Conservation (phyloP, 2,888 invertebrate species). For the Arrhopalites spinosus region DNA sequence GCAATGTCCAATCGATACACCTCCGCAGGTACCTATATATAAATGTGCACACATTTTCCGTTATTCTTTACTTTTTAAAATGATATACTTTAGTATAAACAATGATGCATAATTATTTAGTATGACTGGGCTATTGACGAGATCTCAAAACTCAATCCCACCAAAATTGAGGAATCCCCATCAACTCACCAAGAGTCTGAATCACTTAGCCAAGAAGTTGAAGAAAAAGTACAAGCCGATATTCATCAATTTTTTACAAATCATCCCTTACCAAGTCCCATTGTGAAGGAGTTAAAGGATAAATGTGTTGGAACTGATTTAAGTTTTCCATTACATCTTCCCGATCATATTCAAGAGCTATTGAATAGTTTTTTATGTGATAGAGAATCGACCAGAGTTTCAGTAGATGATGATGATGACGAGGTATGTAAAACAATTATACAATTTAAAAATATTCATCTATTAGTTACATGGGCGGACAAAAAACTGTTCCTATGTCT, state of each 20-base stretch:
- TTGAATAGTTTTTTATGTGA: background rate
- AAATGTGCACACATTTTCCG: background rate
- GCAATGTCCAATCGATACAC: background rate
- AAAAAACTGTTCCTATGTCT: too few relatives aligned
- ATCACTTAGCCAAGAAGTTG: conserved; percentile 2
- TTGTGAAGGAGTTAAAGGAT: background rate
- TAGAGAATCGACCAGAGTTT: too few relatives aligned
- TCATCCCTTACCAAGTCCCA: conserved; percentile 16
- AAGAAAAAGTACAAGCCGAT: conserved; percentile 4
- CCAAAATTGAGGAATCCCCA: conserved; percentile 37
- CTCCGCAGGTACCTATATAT: conserved; percentile 7
- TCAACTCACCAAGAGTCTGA: conserved; percentile 39
- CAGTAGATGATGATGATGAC: too few relatives aligned
- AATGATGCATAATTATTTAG: background rate
- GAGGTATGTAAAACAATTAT: too few relatives aligned
- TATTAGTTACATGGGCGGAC: too few relatives aligned
- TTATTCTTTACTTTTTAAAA: background rate
- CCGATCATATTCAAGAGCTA: background rate
- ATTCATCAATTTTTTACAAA: conserved; percentile 10
- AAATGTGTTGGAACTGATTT: conserved; percentile 9
- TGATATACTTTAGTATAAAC: background rate
- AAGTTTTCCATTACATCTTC: background rate
- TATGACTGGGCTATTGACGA: conserved; percentile 36
- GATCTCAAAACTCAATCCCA: conserved; percentile 30
- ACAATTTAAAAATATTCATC: too few relatives aligned